A percentile compares a stretch with the other conserved stretches of the same genome.
These are phyloP conservation scores for Cataglyphis rosenhaueri DNA, from an alignment of 2,888 invertebrate genomes.

Conservation along the genomic window DNA sequence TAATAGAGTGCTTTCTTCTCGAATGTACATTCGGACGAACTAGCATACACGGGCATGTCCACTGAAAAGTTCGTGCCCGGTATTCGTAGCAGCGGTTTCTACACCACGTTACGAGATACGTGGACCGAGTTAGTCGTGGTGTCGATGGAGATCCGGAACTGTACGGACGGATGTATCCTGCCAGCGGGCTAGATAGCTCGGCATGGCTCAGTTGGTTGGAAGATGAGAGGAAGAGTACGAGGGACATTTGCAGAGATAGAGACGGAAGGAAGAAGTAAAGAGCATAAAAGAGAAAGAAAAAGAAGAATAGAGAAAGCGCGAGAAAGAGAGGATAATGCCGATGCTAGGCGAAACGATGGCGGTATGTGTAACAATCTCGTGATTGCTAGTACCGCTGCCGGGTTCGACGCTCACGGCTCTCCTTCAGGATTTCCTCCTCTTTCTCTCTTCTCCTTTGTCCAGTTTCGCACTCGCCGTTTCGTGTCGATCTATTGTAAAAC, in stretches of 20 bases:
- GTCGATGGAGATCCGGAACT: conserved; percentile 64
- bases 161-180: conserved; percentile 69
- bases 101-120: conserved; percentile 49
- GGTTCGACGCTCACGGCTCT: conserved; percentile 77
- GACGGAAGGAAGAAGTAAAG: not conserved
- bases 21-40: conserved; percentile 59
- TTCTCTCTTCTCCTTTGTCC: conserved; percentile 45
- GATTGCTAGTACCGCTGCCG: conserved; percentile 78
- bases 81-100: conserved; percentile 59
- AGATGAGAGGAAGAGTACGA: conserved; percentile 61
- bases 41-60: conserved; percentile 48
- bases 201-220: conserved; percentile 58
- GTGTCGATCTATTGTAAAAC: conserved; percentile 35
- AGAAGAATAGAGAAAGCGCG: not conserved
- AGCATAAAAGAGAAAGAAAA: not conserved
- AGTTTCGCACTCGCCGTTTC: conserved; percentile 28
- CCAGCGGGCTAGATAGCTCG: conserved; percentile 61
- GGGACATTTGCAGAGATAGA: conserved; percentile 2
- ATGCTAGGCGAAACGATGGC: conserved; percentile 71
- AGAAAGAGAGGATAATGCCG: conserved; percentile 57
- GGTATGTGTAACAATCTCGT: conserved; percentile 79
- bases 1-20: conserved; percentile 64
- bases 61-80: conserved; percentile 62
- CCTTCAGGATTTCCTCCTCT: conserved; percentile 60
- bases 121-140: conserved; percentile 56